Evolutionary conservation across 2,113 vertebrate species (phyloP).

Genomic region (Ceuthmochares aereus): DNA sequence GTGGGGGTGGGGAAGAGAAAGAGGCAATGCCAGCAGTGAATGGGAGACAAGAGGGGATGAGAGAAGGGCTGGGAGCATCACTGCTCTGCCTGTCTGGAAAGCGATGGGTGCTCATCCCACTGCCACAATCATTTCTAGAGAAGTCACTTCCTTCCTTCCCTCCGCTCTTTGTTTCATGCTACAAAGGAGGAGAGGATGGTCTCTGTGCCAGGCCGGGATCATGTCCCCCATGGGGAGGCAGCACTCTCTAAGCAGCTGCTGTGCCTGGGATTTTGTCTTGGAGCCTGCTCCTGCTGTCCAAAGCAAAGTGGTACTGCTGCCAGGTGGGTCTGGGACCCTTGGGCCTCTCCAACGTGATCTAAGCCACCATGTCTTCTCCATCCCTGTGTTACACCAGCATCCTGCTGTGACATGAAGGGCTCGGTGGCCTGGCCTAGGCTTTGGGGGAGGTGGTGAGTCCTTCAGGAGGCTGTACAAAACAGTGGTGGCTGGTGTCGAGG

Average conservation of each 20-base stretch:
- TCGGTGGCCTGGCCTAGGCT: not conserved
- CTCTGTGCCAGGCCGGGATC: not conserved
- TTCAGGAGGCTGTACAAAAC: not conserved
- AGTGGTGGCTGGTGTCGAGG: not conserved
- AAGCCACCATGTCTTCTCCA: not conserved
- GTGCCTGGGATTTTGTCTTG: not conserved
- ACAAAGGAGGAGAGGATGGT: constrained; percentile 8
- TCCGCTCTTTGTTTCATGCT: constrained; percentile 1
- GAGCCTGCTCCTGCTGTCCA: not conserved
- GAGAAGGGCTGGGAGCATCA: not conserved
- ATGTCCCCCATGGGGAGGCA: not conserved
- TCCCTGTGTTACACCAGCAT: not conserved
- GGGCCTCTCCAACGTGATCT: not conserved
- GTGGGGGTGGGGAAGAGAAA: not conserved
- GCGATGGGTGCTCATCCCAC: constrained; percentile 29
- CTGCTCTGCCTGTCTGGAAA: not conserved
- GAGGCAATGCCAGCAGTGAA: not conserved
- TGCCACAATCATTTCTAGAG: not conserved
- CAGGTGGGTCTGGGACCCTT: not conserved
- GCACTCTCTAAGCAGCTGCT: not conserved
- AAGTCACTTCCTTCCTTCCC: constrained; percentile 53
- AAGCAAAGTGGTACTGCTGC: not conserved
- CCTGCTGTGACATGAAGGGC: not conserved
- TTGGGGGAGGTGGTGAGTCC: not conserved
- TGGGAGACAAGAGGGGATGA: not conserved